A percentile compares a stretch with the other conserved stretches of the same genome.
Conservation (phyloP, 53 echinoderm and acorn worm genomes). For the Astropecten irregularis region DNA sequence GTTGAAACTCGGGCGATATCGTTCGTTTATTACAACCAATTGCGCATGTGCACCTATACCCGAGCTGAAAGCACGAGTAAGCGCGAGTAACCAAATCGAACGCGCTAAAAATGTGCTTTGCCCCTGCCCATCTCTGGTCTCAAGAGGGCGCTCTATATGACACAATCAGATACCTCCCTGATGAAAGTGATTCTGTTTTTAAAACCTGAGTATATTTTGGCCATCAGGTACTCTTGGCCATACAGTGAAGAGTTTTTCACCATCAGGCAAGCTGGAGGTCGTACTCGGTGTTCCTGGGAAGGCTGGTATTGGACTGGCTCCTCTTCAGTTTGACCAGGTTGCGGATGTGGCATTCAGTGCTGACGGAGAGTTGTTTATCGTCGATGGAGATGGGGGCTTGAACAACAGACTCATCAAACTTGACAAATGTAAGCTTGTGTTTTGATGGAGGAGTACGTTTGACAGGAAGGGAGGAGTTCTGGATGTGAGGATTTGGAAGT, state of each 20-base stretch:
- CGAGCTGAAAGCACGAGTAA: no score
- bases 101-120: no score
- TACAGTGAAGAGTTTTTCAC: constrained; percentile 76
- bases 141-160: no score
- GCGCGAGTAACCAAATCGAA: no score
- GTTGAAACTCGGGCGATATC: no score
- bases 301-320: constrained; percentile 68
- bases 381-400: constrained; percentile 92
- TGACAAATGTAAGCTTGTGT: constrained; percentile 40
- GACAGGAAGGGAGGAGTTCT: not conserved
- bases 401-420: constrained; percentile 92
- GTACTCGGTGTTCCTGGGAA: constrained; percentile 75
- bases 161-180: no score
- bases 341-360: constrained; percentile 82
- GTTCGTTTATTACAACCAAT: no score
- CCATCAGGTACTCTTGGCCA: constrained; percentile 71
- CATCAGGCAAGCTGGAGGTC: constrained; percentile 52
- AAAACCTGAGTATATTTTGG: no score
- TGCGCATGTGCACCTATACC: no score
- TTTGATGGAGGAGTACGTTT: not conserved
- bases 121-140: no score
- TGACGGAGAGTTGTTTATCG: constrained; percentile 72
- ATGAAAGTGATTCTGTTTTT: no score
- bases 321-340: constrained; percentile 91
- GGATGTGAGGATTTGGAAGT: not conserved